Evolutionary conservation across 2,797 vertebrate species (phyloP), one percentile per base, ranked within the genome.

Genomic region (Sarcoramphus papa): DNA sequence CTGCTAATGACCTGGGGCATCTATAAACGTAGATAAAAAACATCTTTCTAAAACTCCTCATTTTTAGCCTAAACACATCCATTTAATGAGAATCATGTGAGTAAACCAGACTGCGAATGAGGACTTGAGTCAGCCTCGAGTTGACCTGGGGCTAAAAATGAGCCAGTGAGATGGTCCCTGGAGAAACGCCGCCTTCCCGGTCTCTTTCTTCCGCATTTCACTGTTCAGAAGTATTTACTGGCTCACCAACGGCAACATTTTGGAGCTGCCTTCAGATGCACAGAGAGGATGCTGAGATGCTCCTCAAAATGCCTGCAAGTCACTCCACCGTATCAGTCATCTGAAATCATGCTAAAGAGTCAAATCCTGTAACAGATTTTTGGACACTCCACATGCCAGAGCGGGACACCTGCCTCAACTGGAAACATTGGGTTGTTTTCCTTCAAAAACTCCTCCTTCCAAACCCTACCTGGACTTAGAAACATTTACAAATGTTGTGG

Each of bases 1-100:
- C 92, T 87, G 77, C 57, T 87, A 90, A 89, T 80, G 84, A 93
- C 92, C 74, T 18, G n/a, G 75, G 81, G 84, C 92, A 82, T 68
- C 89, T 93, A 93, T 89, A 95, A 95, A 91, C 0, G 3, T 60
- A 83, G 93, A 85, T 75, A 89, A 89, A 92, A 92, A 63, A 0
- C 75, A 89, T 56, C 86, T 80, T 96, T 59, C 77, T 87, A 48
- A 88, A 90, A 7, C 63, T 84, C 54, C 53, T 68, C 6, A 21
- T 69, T 95, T 95, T 88, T 57, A 97, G 85, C 45, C 82, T 57
- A 47, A 94, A 82, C 48, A 60, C 25, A 23, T 73, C 35, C 47
- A 45, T 83, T 78, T 95, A 90, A 94, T 79, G 67, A 94, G 73
- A 92, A 70, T 80, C 88, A 89, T 14, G 40, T 70, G 77, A 70